Conservation (phyloP, 2,113 vertebrate species). For the Okapia johnstoni region DNA sequence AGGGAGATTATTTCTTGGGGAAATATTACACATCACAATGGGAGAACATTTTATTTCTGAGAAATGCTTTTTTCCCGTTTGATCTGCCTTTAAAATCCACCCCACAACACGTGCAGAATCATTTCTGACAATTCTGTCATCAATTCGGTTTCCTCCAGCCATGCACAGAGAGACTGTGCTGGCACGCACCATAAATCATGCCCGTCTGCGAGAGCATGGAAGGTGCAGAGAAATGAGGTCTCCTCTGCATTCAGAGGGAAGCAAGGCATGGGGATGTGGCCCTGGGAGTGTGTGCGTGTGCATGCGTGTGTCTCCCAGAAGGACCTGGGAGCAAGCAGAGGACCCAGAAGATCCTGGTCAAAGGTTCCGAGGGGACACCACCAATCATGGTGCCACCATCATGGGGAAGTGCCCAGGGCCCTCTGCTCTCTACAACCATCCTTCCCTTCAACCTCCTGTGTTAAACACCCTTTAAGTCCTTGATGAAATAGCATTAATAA, state of each 20-base stretch:
- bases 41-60: slow-evolving; percentile 55
- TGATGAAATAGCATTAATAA: fast-evolving
- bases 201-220: fast-evolving
- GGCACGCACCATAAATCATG: neutral
- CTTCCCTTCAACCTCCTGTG: neutral
- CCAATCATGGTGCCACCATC: fast-evolving
- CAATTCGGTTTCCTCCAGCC: neutral
- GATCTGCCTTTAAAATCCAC: slow-evolving; percentile 11
- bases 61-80: slow-evolving; percentile 38
- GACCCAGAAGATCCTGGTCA: neutral
- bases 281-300: no score
- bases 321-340: neutral
- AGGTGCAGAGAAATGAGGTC: fast-evolving
- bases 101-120: slow-evolving; percentile 9
- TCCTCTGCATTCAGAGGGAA: neutral
- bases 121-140: slow-evolving; percentile 34
- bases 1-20: slow-evolving; percentile 50
- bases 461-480: neutral
- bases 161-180: neutral
- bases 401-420: fast-evolving
- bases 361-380: fast-evolving
- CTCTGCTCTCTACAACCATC: neutral
- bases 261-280: fast-evolving
- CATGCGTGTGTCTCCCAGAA: neutral
- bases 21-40: slow-evolving; percentile 44